Evolutionary conservation across 2,113 vertebrate genomes (phyloP).

Genomic region (Carassius gibelio): DNA sequence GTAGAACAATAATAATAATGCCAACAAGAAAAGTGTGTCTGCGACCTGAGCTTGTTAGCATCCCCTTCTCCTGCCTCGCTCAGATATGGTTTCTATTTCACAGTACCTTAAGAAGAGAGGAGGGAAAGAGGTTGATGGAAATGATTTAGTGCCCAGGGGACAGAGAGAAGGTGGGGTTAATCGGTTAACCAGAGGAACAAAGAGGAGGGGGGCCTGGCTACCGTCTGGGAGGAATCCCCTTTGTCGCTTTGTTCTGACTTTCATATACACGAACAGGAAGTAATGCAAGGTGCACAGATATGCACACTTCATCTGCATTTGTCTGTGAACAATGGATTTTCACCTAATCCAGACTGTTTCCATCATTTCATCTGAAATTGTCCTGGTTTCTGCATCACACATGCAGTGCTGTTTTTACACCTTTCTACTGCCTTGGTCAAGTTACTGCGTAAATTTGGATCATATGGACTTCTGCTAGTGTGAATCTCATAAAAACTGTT

Average conservation of each 20-base stretch:
- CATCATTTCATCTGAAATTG: neutral
- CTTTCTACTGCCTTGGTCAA: neutral
- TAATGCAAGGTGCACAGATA: neutral
- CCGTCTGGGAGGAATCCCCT: conserved; percentile 32
- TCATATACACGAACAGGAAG: conserved; percentile 24
- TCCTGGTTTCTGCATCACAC: neutral
- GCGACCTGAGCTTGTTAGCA: conserved; percentile 66
- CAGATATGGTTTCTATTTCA: conserved; percentile 65
- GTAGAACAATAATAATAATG: conserved; percentile 70
- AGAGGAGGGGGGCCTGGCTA: conserved; percentile 22
- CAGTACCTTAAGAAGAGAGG: conserved; percentile 27
- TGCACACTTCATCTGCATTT: neutral
- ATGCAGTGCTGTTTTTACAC: neutral
- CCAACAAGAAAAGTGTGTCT: conserved; percentile 68
- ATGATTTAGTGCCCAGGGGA: conserved; percentile 49
- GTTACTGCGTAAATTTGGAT: neutral
- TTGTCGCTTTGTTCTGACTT: conserved; percentile 17
- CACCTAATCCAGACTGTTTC: neutral
- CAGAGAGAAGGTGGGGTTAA: conserved; percentile 28
- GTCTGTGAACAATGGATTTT: conserved; percentile 26
- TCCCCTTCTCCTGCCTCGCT: conserved; percentile 12
- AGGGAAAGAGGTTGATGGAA: conserved; percentile 43
- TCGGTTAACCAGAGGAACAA: conserved; percentile 39
- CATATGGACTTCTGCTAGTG: neutral
- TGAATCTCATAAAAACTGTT: neutral